These are phyloP conservation scores for Protophormia terraenovae DNA, from an alignment of 2,888 invertebrate species.

Conservation along the genomic window DNA sequence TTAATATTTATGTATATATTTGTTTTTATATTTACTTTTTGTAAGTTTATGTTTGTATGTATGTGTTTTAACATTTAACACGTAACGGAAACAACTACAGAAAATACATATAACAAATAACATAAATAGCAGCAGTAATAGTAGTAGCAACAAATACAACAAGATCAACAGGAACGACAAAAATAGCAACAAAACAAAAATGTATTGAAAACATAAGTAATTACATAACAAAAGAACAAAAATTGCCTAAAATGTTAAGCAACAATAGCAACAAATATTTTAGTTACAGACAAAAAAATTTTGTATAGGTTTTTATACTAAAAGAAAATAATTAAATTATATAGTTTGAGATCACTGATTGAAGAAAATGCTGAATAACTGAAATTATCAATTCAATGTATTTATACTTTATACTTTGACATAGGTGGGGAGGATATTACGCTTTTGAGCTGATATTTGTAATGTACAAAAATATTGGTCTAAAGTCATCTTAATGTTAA, in stretches of 20 bases:
- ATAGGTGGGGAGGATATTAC: no score
- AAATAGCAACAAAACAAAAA: constrained; percentile 17
- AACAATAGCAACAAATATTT: constrained; percentile 37
- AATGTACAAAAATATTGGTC: no score
- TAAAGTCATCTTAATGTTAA: no score
- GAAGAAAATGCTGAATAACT: no score
- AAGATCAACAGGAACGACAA: not conserved
- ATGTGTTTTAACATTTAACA: constrained; percentile 36
- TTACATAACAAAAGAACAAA: constrained; percentile 52
- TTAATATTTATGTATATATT: not conserved
- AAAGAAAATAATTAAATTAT: no score
- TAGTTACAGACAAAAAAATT: no score
- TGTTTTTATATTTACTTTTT: not conserved
- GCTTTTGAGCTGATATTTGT: no score
- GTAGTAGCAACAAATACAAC: not conserved
- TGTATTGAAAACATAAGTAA: constrained; percentile 52
- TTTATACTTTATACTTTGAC: no score
- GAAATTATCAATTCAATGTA: no score
- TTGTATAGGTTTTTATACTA: no score
- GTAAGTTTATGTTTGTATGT: not conserved
- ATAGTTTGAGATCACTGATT: no score
- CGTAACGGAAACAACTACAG: constrained; percentile 47
- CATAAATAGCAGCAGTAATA: not conserved
- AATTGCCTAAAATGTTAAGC: constrained; percentile 50
- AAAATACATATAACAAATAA: constrained; percentile 15